Evolutionary conservation across 2,113 vertebrate species (phyloP).

Genomic region (Platysternon megacephalum): DNA sequence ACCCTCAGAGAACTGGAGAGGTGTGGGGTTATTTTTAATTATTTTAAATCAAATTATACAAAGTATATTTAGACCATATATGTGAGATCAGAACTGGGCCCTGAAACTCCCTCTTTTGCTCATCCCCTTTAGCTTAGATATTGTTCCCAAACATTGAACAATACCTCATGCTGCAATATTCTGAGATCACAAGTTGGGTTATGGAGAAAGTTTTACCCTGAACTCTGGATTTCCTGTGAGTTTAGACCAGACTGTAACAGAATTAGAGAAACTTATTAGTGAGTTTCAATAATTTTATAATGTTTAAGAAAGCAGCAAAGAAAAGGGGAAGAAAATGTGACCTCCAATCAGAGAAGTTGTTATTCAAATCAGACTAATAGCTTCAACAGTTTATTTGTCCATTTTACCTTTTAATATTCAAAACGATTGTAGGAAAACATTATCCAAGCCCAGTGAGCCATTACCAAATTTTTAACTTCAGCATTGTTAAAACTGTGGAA

Average conservation of each 20-base stretch:
- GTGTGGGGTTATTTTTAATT: too few species aligned
- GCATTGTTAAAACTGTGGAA: background rate
- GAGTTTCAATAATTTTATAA: background rate
- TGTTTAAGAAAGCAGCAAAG: background rate
- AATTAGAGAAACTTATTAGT: background rate
- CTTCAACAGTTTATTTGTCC: accelerated
- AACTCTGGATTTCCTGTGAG: background rate
- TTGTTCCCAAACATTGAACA: background rate
- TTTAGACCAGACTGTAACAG: background rate
- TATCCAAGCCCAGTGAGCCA: background rate
- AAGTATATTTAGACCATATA: background rate
- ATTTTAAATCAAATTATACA: too few species aligned
- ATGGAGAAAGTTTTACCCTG: background rate
- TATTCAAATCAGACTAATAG: background rate
- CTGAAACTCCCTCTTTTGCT: background rate
- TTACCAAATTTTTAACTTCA: background rate
- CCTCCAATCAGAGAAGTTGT: background rate
- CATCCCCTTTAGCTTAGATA: background rate
- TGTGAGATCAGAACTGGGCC: background rate
- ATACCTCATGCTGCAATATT: background rate
- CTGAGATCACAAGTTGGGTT: background rate
- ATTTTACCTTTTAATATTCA: background rate
- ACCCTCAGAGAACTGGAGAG: too few species aligned
- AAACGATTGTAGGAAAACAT: accelerated
- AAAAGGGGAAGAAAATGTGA: background rate